Evolutionary conservation across 1,140 invertebrate genomes (phyloP).

Genomic region (Scaptodrosophila lebanonensis): DNA sequence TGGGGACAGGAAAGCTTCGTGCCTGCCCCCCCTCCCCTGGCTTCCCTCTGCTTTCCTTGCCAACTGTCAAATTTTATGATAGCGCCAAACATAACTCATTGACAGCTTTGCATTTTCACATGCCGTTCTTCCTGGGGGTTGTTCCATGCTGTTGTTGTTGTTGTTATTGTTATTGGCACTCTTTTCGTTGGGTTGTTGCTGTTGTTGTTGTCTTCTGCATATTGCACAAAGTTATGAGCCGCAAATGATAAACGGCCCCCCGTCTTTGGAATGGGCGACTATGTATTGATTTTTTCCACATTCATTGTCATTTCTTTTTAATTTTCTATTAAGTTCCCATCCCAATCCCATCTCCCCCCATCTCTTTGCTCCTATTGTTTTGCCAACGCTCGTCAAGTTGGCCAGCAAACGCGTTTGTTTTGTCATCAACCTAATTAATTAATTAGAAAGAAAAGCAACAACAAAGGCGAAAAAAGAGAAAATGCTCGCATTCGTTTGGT

Average conservation of each 20-base stretch:
- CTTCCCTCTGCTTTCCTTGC: too few species aligned
- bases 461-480: conserved; percentile 16
- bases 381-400: conserved; percentile 44
- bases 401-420: conserved; percentile 52
- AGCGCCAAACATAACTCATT: conserved; percentile 75
- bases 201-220: conserved; percentile 49
- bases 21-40: conserved; percentile 3
- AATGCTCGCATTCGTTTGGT: conserved; percentile 29
- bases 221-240: conserved; percentile 76
- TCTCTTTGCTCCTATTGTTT: conserved; percentile 4
- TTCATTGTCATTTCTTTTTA: background rate
- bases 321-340: conserved; percentile 14
- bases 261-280: too few species aligned
- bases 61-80: conserved; percentile 70
- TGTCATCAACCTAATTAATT: conserved; percentile 75
- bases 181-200: too few species aligned
- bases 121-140: conserved; percentile 21
- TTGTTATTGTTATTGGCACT: background rate
- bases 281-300: conserved; percentile 33
- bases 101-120: conserved; percentile 75
- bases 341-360: conserved; percentile 2
- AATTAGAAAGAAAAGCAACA: conserved; percentile 51
- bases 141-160: conserved; percentile 1
- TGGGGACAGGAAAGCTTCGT: conserved; percentile 7
- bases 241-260: conserved; percentile 74